Evolutionary conservation across 2,888 invertebrate species (phyloP).

Genomic region (Rapana venosa): DNA sequence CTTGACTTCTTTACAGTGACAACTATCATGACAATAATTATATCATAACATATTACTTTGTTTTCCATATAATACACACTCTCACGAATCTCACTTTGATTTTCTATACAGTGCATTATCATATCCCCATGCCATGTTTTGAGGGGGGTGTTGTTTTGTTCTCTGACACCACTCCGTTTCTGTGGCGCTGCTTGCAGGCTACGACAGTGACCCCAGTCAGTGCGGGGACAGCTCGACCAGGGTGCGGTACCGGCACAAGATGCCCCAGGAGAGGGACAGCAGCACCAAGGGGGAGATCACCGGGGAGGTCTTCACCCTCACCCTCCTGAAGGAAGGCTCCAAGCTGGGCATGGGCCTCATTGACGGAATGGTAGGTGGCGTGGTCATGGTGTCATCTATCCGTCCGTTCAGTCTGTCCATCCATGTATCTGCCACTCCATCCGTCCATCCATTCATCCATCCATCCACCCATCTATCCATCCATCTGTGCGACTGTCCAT

Average conservation of each 20-base stretch:
- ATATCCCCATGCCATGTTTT: neutral
- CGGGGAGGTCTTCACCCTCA: conserved; percentile 61
- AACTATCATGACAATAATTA: too few species aligned
- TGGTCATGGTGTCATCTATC: neutral
- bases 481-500: neutral
- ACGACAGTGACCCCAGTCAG: conserved; percentile 36
- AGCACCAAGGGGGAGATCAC: conserved; percentile 40
- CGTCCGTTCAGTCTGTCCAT: neutral
- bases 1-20: too few species aligned
- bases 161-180: neutral
- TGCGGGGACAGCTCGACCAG: neutral
- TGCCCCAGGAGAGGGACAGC: conserved; percentile 45
- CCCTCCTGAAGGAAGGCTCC: conserved; percentile 60
- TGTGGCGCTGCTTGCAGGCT: neutral
- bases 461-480: conserved; percentile 17
- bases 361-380: conserved; percentile 71
- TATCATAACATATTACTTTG: too few species aligned
- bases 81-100: too few species aligned
- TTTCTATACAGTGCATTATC: too few species aligned
- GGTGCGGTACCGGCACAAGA: conserved; percentile 47
- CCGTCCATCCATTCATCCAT: neutral
- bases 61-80: too few species aligned
- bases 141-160: neutral
- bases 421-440: neutral
- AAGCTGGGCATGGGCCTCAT: conserved; percentile 72